A percentile compares a stretch with the other conserved stretches of the same genome.
These are phyloP conservation scores for Actinostola sp. DNA, from an alignment of 92 coral and sea anemone species.

Conservation along the genomic window DNA sequence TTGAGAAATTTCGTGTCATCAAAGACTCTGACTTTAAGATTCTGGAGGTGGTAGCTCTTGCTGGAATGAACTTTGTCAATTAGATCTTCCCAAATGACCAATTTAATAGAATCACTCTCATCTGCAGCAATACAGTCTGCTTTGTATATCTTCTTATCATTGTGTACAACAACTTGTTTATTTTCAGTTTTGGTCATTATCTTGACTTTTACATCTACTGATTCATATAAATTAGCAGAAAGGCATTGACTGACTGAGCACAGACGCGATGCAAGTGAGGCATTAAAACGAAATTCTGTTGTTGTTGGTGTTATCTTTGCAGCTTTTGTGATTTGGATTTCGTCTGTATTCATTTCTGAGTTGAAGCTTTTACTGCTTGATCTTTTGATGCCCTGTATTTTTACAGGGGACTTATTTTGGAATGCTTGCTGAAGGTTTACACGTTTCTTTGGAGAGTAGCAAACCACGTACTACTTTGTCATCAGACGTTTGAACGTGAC, in stretches of 20 bases:
- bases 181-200: constrained; percentile 43
- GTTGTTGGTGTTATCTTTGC: constrained; percentile 3
- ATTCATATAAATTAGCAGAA: constrained; percentile 30
- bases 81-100: constrained; percentile 44
- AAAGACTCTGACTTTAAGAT: constrained; percentile 52
- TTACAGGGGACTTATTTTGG: constrained; percentile 24
- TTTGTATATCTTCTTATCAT: constrained; percentile 34
- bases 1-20: constrained; percentile 54
- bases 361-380: not conserved
- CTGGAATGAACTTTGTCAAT: constrained; percentile 38
- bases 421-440: constrained; percentile 32
- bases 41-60: constrained; percentile 44
- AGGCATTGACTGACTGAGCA: constrained; percentile 35
- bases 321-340: not conserved
- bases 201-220: constrained; percentile 37
- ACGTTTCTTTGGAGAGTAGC: constrained; percentile 33
- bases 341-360: not conserved
- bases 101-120: constrained; percentile 34
- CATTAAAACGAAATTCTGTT: not conserved
- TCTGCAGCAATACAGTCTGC: constrained; percentile 54
- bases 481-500: constrained; percentile 18
- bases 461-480: constrained; percentile 30
- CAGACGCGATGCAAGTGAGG: not conserved
- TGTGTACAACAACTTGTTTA: constrained; percentile 32
- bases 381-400: constrained; percentile 10